phyloP scores from a whole-genome alignment of 2,888 invertebrate species.

The Oligia strigilis region DNA sequence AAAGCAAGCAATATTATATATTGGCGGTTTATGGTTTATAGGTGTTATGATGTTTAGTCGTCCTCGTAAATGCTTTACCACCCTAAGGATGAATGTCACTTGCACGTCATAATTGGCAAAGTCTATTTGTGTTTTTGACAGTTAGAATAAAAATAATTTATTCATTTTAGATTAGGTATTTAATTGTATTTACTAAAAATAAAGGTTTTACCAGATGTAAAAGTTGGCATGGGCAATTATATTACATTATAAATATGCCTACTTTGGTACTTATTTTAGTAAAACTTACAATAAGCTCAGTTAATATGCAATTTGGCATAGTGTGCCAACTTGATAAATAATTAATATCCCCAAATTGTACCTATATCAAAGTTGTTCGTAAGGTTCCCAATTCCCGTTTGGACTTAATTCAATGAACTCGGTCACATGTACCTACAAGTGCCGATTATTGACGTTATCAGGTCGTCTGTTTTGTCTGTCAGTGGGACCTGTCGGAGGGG shows the following conservation, averaged over 20 bases:
- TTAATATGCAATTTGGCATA: neutral
- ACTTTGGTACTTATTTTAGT: too few relatives aligned
- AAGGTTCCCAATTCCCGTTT: neutral
- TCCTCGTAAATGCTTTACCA: neutral
- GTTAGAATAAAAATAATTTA: too few relatives aligned
- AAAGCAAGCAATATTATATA: neutral
- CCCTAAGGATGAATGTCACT: neutral
- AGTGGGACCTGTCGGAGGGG: slow-evolving; percentile 1
- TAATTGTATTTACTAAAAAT: too few relatives aligned
- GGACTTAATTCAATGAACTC: slow-evolving; percentile 17
- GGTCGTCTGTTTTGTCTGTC: neutral
- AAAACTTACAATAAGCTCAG: too few relatives aligned
- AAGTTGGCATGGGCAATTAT: too few relatives aligned
- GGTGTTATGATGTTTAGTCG: neutral
- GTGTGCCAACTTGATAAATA: neutral
- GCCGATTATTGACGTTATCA: slow-evolving; percentile 2
- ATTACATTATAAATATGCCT: too few relatives aligned
- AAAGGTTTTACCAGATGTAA: too few relatives aligned
- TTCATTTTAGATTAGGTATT: too few relatives aligned
- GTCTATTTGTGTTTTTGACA: neutral
- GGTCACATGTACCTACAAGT: neutral
- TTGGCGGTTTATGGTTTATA: neutral
- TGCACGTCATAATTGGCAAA: neutral
- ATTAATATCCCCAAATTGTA: too few relatives aligned
- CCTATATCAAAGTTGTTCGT: neutral